phyloP scores from a whole-genome alignment of 2,797 vertebrate species.

The Myotis myotis region DNA sequence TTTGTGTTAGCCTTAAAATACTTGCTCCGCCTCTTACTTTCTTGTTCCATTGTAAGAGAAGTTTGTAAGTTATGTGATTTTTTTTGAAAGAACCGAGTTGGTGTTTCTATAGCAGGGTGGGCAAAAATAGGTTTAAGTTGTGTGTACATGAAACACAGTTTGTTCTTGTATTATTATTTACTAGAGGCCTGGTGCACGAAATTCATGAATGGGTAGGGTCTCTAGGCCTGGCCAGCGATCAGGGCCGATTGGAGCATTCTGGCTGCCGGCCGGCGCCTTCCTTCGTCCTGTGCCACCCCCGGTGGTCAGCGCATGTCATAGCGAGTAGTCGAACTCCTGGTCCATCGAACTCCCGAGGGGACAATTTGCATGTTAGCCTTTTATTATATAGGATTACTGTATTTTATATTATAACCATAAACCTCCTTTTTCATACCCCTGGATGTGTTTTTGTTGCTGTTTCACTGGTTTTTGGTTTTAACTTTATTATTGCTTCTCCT shows the following conservation, averaged over 20 bases:
- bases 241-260: no score
- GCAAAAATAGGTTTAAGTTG: not conserved
- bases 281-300: no score
- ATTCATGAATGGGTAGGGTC: no score
- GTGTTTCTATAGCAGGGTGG: not conserved
- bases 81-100: conserved; percentile 12
- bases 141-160: not conserved
- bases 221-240: no score
- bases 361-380: no score
- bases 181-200: no score
- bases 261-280: no score
- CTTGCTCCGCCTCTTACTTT: not conserved
- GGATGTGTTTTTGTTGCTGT: not conserved
- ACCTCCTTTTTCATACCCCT: not conserved
- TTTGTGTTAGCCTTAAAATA: not conserved
- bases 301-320: no score
- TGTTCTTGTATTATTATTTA: not conserved
- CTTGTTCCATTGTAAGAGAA: not conserved
- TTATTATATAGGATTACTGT: no score
- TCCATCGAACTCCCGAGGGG: no score
- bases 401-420: not conserved
- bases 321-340: no score
- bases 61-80: not conserved
- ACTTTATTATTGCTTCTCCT: not conserved
- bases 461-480: not conserved